Percentiles rank a stretch among this genome's conserved stretches.
phyloP scores from a whole-genome alignment of 2,113 vertebrate genomes.

The Riparia riparia region DNA sequence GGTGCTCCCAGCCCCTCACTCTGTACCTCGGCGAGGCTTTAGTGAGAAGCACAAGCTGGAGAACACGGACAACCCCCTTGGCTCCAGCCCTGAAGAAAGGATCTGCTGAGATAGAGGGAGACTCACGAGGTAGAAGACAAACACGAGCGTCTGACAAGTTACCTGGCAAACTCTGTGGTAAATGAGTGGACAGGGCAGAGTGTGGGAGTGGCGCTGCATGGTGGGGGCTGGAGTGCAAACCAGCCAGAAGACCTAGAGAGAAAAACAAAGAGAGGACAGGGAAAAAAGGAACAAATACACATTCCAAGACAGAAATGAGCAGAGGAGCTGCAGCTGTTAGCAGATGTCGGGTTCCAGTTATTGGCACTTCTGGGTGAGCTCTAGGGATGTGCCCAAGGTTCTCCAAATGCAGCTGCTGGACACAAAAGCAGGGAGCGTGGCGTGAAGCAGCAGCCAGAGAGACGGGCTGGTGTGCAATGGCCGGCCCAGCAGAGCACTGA shows the following conservation, averaged over 20 bases:
- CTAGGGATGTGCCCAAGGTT: neutral
- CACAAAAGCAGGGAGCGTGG: neutral
- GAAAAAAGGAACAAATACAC: constrained; percentile 70
- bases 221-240: constrained; percentile 82
- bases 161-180: constrained; percentile 85
- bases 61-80: neutral
- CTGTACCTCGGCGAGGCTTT: neutral
- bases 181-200: constrained; percentile 80
- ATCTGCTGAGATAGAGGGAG: neutral
- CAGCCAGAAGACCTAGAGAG: constrained; percentile 85
- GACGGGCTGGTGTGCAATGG: neutral
- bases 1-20: neutral
- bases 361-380: neutral
- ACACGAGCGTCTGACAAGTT: constrained; percentile 62
- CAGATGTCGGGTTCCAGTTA: neutral
- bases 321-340: constrained; percentile 25
- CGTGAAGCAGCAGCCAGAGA: neutral
- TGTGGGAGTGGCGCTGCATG: constrained; percentile 80
- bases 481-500: neutral
- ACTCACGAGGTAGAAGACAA: neutral
- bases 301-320: constrained; percentile 51
- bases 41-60: neutral
- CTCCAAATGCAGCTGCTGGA: constrained; percentile 5
- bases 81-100: neutral
- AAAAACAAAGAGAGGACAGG: constrained; percentile 52